These are phyloP conservation scores for Agrypnus murinus DNA, from an alignment of 2,888 invertebrate genomes.

Conservation along the genomic window DNA sequence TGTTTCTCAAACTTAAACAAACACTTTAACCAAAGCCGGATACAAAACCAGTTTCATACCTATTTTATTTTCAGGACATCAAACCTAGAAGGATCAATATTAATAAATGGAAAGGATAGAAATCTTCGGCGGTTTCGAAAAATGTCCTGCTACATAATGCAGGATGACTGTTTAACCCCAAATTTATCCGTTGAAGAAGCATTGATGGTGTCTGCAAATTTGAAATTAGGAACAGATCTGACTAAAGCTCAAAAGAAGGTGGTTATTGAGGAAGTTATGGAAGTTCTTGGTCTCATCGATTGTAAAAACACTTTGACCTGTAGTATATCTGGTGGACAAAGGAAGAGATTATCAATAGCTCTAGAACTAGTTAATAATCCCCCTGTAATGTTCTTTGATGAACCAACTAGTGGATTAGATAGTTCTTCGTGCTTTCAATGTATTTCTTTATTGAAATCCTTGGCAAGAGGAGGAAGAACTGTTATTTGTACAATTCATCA, in stretches of 20 bases:
- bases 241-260: slow-evolving; percentile 82
- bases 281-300: slow-evolving; percentile 87
- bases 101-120: slow-evolving; percentile 91
- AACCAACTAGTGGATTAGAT: slow-evolving; percentile 94
- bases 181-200: slow-evolving; percentile 94
- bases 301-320: slow-evolving; percentile 86
- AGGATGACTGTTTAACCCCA: slow-evolving; percentile 91
- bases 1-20: no score
- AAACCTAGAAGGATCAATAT: slow-evolving; percentile 87
- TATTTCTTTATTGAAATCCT: slow-evolving; percentile 88
- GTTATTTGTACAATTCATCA: slow-evolving; percentile 98
- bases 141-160: slow-evolving; percentile 98
- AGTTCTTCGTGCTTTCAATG: slow-evolving; percentile 96
- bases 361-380: slow-evolving; percentile 96
- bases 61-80: slow-evolving; percentile 80
- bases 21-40: no score
- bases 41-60: background rate
- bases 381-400: slow-evolving; percentile 98
- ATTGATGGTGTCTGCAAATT: slow-evolving; percentile 94
- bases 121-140: slow-evolving; percentile 92
- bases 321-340: slow-evolving; percentile 92
- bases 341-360: slow-evolving; percentile 93
- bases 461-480: slow-evolving; percentile 91
- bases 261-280: slow-evolving; percentile 89
- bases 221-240: slow-evolving; percentile 90